Percentiles rank a stretch among this genome's conserved stretches.
Conservation (phyloP, 2,113 vertebrate species). For the Uria aalge region DNA sequence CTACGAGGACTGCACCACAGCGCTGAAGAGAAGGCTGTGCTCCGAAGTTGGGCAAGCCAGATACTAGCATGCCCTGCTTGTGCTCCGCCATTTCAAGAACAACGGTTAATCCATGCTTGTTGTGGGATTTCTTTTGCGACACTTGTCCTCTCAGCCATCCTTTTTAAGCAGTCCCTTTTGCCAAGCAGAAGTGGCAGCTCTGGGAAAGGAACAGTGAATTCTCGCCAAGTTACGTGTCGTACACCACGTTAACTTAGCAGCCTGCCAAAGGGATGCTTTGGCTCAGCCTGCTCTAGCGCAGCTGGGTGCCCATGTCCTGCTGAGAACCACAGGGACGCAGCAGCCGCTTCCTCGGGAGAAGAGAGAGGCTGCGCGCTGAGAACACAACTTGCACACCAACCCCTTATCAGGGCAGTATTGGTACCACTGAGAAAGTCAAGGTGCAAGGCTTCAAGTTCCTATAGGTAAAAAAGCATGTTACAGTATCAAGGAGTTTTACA, state of each 20-base stretch:
- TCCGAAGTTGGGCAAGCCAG: background rate
- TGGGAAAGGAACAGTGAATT: background rate
- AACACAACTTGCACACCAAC: background rate
- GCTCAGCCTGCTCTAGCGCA: too few species aligned
- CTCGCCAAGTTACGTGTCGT: fast-evolving
- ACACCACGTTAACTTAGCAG: fast-evolving
- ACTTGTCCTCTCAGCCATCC: background rate
- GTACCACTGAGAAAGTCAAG: background rate
- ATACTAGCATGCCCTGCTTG: background rate
- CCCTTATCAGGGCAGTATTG: too few species aligned
- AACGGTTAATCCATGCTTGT: background rate
- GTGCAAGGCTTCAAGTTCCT: fast-evolving
- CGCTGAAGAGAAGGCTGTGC: background rate
- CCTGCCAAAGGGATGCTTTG: background rate
- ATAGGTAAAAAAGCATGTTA: background rate
- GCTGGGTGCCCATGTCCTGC: fast-evolving
- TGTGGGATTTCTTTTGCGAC: background rate
- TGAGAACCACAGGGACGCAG: background rate
- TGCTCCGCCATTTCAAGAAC: background rate
- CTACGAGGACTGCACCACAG: too few species aligned
- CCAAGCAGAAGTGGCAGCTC: background rate
- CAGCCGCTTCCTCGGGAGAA: background rate
- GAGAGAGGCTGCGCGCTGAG: background rate
- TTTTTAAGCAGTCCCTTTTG: too few species aligned
- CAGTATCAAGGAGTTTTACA: background rate